Base-by-base conservation (phyloP, 23 tunicate genomes). In the Halocynthia roretzi region DNA sequence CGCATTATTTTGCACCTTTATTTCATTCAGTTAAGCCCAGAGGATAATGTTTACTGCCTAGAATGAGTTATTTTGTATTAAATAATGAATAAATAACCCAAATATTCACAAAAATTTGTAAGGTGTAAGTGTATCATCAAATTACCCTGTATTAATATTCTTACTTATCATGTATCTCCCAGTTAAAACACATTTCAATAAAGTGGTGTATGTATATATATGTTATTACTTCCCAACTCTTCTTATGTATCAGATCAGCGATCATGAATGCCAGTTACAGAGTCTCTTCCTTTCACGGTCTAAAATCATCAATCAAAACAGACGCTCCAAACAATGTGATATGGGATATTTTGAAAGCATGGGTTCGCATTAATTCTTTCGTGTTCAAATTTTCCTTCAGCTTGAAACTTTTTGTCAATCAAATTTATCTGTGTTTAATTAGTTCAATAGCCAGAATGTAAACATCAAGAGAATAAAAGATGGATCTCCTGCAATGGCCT, bases 261-360 rank as follows among this genome's bases (percentile, higher is more conserved):
- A 72, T 88, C 55, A 56, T 85, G 70, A 88, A 88, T 72, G 85
- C 95, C 18, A 90, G 95, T 8, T 84, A 79, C 60, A 78, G 82
- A 61, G 95, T 88, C 9, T 88, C 95, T 14, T 75, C 83, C 6
- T 88, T 84, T 40, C 95, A 88, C 61, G 95, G 88, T 6, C 61
- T 70, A 20, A 67, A 50, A 17, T 80, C 76, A 8, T 56, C 87
- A 12, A 72, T 88, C 6, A 88, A 88, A 67, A 88, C 95, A 15
- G 82, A 88, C 72, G 95, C 95, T 15, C 89, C 96, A 9, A 73
- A 86, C n/a, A 19, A 54, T 6, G 85, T 88, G 7, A 82, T 94
- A 20, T 88, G 99, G 99, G 99, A 94, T 67, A 78, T 94, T 54
- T 78, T 94, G 87, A 64, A 88, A 62, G 93, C 80, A 77, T 83